Conservation (phyloP, 2,888 invertebrate genomes). For the Keiferia lycopersicella region DNA sequence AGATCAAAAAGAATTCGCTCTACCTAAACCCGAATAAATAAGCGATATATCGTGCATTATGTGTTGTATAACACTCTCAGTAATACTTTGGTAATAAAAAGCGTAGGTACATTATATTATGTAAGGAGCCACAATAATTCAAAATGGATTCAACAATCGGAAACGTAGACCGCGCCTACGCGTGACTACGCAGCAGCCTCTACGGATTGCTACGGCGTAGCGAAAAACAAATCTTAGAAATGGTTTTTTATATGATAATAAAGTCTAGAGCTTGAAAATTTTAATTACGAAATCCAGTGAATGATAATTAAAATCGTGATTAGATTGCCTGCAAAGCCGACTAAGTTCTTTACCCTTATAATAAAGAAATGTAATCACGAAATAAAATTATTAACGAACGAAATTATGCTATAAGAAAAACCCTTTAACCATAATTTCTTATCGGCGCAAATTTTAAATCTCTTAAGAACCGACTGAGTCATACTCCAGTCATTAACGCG, state of each 20-base stretch:
- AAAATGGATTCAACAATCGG: no score
- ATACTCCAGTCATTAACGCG: neutral
- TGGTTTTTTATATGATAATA: no score
- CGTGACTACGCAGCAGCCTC: neutral
- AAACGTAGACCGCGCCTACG: neutral
- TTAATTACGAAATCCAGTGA: neutral
- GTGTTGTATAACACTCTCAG: no score
- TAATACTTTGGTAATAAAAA: no score
- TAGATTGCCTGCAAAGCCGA: neutral
- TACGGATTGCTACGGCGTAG: neutral
- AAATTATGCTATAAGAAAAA: neutral
- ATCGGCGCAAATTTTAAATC: neutral
- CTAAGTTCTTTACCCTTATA: neutral
- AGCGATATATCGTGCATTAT: no score
- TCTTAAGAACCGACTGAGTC: neutral
- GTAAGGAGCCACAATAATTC: no score
- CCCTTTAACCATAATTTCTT: neutral
- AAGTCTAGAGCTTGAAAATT: neutral
- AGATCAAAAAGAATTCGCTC: no score
- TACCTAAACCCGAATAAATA: no score
- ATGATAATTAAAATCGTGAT: neutral
- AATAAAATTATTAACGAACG: neutral
- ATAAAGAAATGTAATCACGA: neutral
- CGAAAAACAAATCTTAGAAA: neutral
- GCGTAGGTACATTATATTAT: no score